These are phyloP conservation scores for Merops nubicus DNA, from an alignment of 2,113 vertebrate species.

Conservation along the genomic window DNA sequence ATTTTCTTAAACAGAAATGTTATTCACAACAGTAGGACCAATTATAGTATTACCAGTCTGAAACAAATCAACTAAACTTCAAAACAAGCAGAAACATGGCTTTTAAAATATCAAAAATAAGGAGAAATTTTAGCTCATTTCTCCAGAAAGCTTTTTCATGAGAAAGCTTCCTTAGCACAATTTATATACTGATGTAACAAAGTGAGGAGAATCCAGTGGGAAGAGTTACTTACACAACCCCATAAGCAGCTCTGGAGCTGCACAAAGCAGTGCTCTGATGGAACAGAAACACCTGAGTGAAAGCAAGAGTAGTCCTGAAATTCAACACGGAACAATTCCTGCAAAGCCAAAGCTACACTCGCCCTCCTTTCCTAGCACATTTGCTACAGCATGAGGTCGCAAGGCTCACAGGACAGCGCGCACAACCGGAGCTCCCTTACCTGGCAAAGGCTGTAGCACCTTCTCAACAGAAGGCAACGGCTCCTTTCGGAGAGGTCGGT, in stretches of 20 bases:
- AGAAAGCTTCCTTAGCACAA: background rate
- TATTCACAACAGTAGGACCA: background rate
- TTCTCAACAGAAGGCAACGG: conserved; percentile 78
- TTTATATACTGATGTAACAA: background rate
- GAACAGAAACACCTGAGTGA: rapidly evolving
- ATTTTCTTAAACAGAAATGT: background rate
- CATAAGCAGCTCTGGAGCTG: rapidly evolving
- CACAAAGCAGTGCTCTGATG: no score
- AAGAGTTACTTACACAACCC: background rate
- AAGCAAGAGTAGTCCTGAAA: background rate
- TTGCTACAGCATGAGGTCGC: background rate
- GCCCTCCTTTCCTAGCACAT: rapidly evolving
- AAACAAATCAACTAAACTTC: background rate
- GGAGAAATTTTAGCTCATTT: background rate
- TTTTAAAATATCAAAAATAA: rapidly evolving
- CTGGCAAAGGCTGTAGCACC: conserved; percentile 75
- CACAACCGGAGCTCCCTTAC: conserved; percentile 75
- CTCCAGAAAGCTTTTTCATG: background rate
- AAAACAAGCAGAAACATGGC: background rate
- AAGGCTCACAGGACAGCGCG: rapidly evolving
- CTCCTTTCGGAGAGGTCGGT: conserved; percentile 80
- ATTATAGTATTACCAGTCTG: background rate
- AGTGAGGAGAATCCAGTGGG: background rate
- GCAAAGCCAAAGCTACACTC: background rate
- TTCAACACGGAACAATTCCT: rapidly evolving